A percentile compares a stretch with the other conserved stretches of the same genome.
Conservation (phyloP, 2,113 vertebrate species). For the Pterocles burchelli region DNA sequence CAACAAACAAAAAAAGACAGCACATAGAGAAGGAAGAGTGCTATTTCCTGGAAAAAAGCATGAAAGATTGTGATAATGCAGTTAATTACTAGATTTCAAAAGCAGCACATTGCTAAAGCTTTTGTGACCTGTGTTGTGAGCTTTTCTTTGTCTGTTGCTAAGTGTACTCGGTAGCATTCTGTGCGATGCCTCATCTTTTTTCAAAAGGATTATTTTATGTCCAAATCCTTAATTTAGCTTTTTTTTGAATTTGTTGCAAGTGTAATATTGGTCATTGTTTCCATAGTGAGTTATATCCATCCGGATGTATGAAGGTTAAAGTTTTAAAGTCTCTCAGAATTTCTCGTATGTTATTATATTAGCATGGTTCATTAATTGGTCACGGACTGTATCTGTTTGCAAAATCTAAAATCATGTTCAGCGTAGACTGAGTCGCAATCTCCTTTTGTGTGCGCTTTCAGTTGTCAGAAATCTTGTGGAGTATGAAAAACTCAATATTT, state of each 20-base stretch:
- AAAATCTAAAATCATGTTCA: background rate
- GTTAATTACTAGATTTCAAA: background rate
- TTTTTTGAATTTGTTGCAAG: background rate
- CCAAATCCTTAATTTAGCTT: background rate
- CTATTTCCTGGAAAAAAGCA: background rate
- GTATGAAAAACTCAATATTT: background rate
- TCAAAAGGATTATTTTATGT: background rate
- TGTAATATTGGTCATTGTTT: background rate
- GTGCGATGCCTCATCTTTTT: background rate
- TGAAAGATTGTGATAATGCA: background rate
- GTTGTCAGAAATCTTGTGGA: background rate
- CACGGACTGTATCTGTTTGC: background rate
- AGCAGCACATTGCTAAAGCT: background rate
- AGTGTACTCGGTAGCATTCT: background rate
- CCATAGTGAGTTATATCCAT: background rate
- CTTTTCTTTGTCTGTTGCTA: background rate
- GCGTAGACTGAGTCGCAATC: background rate
- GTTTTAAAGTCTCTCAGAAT: background rate
- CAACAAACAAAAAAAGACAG: background rate
- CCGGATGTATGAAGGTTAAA: background rate
- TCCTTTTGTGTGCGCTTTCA: background rate
- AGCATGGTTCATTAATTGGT: background rate
- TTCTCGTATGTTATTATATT: background rate
- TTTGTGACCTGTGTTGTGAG: background rate
- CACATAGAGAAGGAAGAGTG: background rate